Base-by-base conservation (phyloP, 2,113 vertebrate genomes). In the Gymnorhina tibicen region DNA sequence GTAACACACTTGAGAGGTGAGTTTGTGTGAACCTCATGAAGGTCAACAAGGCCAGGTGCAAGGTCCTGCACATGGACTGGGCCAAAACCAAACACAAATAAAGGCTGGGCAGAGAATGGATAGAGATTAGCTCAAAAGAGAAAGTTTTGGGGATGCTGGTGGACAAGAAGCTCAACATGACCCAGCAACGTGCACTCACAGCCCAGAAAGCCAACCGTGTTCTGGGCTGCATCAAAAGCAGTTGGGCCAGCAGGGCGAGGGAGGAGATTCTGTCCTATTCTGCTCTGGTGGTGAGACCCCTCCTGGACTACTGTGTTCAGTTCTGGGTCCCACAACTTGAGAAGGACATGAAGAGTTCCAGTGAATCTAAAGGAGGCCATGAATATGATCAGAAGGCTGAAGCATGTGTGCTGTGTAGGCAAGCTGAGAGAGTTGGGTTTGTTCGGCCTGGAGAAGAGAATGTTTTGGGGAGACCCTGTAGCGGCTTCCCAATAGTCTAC, bases 201-300 rank as follows among this genome's bases (percentile, higher is more conserved):
- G 30, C 11, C 17, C 30, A 32, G 53, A 72, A 19, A 27, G 14
- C 17, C 16, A 50, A 16, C 6, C 4, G 2, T 32, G 11, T 9
- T 35, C 18, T 33, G 32, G 35, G 15, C 21, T 64, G 13, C 32
- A 56, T 35, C 42, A 80, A 32, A 66, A 66, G 14, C 37, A 32
- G 14, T 1, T 9, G 16, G 85, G 32, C 6, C 5, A 11, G 32
- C 32, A 73, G 44, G 42, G 8, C 0, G 0, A 72, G 59, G 32
- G 27, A 73, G 11, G 26, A 49, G 9, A 73, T 35, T 72, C 49
- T 56, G 26, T 49, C 21, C 21, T 72, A 8, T 11, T 66, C 41
- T 41, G 5, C 32, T 56, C 35, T 58, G 35, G 32, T 50, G 35
- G 35, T 28, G 22, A 66, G 15, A 73, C 23, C 39, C 11, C 15